These are phyloP conservation scores for Oryzias celebensis DNA, from an alignment of 2,113 vertebrate genomes.

Conservation along the genomic window DNA sequence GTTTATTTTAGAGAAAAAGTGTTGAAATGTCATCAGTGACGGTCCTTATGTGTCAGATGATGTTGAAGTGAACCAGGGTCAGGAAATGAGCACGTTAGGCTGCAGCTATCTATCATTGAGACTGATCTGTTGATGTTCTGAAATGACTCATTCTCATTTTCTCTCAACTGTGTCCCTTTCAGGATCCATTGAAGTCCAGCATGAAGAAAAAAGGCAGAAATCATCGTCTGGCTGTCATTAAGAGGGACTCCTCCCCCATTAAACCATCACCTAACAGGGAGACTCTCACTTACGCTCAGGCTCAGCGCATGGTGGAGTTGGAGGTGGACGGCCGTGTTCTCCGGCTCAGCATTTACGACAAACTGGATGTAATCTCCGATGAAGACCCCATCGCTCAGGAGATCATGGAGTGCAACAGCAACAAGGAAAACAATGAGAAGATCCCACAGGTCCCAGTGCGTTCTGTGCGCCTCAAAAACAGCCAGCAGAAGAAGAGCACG, in stretches of 20 bases:
- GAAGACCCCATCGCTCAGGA: conserved; percentile 96
- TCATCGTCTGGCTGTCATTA: conserved; percentile 79
- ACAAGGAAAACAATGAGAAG: conserved; percentile 95
- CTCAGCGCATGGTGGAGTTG: conserved; percentile 97
- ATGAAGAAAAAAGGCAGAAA: conserved; percentile 96
- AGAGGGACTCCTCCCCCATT: conserved; percentile 90
- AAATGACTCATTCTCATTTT: not conserved
- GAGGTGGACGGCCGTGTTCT: conserved; percentile 96
- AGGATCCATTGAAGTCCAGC: conserved; percentile 39
- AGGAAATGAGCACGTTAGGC: no score
- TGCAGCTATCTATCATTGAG: no score
- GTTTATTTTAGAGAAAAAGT: no score
- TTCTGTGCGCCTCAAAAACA: conserved; percentile 90
- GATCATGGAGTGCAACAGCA: conserved; percentile 97
- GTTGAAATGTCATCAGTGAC: no score
- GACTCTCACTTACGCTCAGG: conserved; percentile 94
- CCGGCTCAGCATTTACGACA: conserved; percentile 94
- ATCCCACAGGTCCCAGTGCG: conserved; percentile 85
- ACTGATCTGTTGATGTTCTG: no score
- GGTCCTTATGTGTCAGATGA: no score
- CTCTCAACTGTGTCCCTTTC: not conserved
- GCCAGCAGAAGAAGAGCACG: conserved; percentile 88
- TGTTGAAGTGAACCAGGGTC: no score
- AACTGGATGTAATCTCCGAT: conserved; percentile 89
- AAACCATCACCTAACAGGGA: conserved; percentile 93